Conservation (phyloP, 1,140 invertebrate species). For the Lepidotrigona ventralis region DNA sequence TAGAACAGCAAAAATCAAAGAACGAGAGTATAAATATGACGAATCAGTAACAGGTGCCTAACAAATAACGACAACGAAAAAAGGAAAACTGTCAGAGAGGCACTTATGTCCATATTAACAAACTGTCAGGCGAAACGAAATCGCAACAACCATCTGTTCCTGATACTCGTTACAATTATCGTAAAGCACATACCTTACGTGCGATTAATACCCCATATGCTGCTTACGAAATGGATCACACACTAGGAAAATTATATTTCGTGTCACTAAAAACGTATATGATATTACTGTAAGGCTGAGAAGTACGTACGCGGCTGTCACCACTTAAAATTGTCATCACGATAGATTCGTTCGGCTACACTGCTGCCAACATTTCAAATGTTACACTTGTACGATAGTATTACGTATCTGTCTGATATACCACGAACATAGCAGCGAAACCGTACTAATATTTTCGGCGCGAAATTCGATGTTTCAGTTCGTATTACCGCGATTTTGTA, state of each 20-base stretch:
- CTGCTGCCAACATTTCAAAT: slow-evolving; percentile 53
- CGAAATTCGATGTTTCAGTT: background rate
- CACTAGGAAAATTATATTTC: slow-evolving; percentile 24
- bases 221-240: slow-evolving; percentile 13
- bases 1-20: background rate
- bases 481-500: background rate
- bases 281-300: slow-evolving; percentile 35
- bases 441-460: background rate
- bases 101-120: slow-evolving; percentile 56
- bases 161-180: background rate
- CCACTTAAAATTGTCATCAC: slow-evolving; percentile 65
- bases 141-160: slow-evolving; percentile 56
- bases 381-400: background rate
- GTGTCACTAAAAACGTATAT: slow-evolving; percentile 13
- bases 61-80: slow-evolving; percentile 46
- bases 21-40: background rate
- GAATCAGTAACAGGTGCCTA: slow-evolving; percentile 42
- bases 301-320: slow-evolving; percentile 61
- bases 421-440: background rate
- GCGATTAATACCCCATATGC: slow-evolving; percentile 28
- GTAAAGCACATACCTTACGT: slow-evolving; percentile 10
- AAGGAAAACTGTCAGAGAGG: slow-evolving; percentile 44
- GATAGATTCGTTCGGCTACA: slow-evolving; percentile 45
- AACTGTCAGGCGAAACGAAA: slow-evolving; percentile 56
- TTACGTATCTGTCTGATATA: background rate